Conservation (phyloP, 1,140 invertebrate species). For the Scaptodrosophila lebanonensis region DNA sequence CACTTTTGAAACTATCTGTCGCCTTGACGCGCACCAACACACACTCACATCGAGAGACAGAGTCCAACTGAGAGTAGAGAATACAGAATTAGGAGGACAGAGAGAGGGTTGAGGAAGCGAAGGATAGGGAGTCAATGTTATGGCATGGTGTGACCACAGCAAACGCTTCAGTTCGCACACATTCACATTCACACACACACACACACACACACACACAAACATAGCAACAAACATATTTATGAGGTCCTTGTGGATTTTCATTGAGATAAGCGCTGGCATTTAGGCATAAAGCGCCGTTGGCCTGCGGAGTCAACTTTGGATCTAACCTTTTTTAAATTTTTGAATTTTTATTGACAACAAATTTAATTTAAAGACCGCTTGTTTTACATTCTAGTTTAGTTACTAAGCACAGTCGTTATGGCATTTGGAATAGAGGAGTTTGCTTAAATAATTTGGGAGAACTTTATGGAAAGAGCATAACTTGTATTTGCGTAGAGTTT, state of each 20-base stretch:
- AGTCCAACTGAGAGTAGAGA: background rate
- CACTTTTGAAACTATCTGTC: slow-evolving; percentile 74
- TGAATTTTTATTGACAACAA: slow-evolving; percentile 36
- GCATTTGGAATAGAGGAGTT: too few relatives aligned
- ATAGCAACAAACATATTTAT: slow-evolving; percentile 57
- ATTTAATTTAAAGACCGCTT: slow-evolving; percentile 60
- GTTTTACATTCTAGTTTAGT: too few relatives aligned
- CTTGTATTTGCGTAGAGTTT: too few relatives aligned
- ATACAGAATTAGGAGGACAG: background rate
- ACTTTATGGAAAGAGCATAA: too few relatives aligned
- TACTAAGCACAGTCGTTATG: too few relatives aligned
- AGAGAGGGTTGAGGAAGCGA: slow-evolving; percentile 14
- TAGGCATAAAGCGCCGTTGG: slow-evolving; percentile 43
- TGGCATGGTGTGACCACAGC: slow-evolving; percentile 56
- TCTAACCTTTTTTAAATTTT: slow-evolving; percentile 24
- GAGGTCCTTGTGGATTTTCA: slow-evolving; percentile 66
- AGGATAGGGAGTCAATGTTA: slow-evolving; percentile 11
- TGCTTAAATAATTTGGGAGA: slow-evolving; percentile 22
- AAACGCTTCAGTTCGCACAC: slow-evolving; percentile 42
- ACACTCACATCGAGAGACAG: slow-evolving; percentile 6
- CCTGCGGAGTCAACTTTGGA: slow-evolving; percentile 8
- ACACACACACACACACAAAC: slow-evolving; percentile 23
- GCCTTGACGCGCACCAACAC: slow-evolving; percentile 59
- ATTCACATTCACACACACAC: slow-evolving; percentile 13
- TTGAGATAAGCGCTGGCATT: slow-evolving; percentile 66